Base-by-base conservation (phyloP, 2,888 invertebrate genomes). In the Nomada hirtipes region DNA sequence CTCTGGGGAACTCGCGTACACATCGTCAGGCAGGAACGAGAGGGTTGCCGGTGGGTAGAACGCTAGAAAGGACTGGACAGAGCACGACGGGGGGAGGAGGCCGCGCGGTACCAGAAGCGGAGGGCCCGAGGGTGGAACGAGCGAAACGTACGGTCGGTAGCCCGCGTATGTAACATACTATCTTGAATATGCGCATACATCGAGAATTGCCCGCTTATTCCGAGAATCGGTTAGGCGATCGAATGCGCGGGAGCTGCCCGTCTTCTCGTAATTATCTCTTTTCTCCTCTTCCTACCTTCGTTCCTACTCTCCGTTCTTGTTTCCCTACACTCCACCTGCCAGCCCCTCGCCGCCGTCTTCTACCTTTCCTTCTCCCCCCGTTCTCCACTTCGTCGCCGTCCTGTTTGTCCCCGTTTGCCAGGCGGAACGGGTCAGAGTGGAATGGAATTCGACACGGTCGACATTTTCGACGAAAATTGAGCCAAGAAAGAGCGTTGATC, bases 101-200 rank as follows among this genome's bases (percentile, higher is more conserved):
- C 76, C 23, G 71, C 55, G 82, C 50, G 82, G 82, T 70, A 78
- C 80, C 78, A 74, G 72, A 67, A 59, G 55, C 70, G 59, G 57
- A 73, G 75, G 64, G 80, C 70, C 71, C 77, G 88, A 83, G 88
- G 86, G 79, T 83, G 86, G 85, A 78, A 86, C 80, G 87, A 87
- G 87, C 86, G 88, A 89, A 89, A 89, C 86, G 89, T 89, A 90
- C 90, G 91, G 90, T 91, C 93, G 90, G 92, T 91, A 92, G 92
- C 91, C 83, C 91, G 93, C 91, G 92, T 93, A 92, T 91, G 93
- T 93, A 92, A 92, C 92, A 92, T 93, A 93, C 93, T 92, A 93
- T 93, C 93, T 93, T 92, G 93, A 93, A 93, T 93, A 93, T 93
- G 93, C 92, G 92, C 92, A 93, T 93, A 92, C 91, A 92, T 92